Conservation (phyloP, 2,888 invertebrate genomes). For the Drosophila mercatorum region DNA sequence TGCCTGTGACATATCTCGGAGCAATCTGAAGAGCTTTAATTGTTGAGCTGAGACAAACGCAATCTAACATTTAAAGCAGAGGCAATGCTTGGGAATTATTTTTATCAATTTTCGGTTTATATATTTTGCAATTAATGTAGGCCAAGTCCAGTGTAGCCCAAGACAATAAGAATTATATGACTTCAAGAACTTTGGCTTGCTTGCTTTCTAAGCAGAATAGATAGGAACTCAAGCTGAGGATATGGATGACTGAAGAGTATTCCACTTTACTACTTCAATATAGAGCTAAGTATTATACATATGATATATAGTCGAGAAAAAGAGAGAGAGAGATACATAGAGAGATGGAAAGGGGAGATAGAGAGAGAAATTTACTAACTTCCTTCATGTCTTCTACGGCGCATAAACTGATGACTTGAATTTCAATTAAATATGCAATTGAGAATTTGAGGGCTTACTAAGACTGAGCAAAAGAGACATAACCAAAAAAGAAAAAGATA, state of each 20-base stretch:
- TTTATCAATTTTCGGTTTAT: too few species aligned
- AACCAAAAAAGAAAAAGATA: neutral
- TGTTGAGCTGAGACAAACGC: neutral
- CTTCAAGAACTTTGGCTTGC: too few species aligned
- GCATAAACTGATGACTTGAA: slow-evolving; percentile 28
- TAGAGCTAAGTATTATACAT: too few species aligned
- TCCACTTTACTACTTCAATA: too few species aligned
- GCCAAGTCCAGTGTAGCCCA: neutral
- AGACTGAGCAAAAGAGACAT: slow-evolving; percentile 6
- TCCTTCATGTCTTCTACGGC: neutral
- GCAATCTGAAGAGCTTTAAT: neutral
- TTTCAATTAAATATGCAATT: slow-evolving; percentile 51
- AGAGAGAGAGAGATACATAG: neutral
- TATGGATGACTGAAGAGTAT: too few species aligned
- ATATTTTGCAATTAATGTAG: neutral
- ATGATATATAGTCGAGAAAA: neutral
- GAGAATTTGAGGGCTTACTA: slow-evolving; percentile 22
- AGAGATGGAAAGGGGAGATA: neutral
- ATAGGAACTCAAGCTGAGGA: too few species aligned
- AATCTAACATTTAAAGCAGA: neutral
- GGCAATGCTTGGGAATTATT: too few species aligned
- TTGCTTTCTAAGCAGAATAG: too few species aligned
- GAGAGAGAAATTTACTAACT: neutral
- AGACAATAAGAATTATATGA: too few species aligned
- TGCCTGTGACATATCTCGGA: neutral